A percentile compares a stretch with the other conserved stretches of the same genome.
phyloP scores from a whole-genome alignment of 2,888 invertebrate species.

The Phanerotoma sp. region DNA sequence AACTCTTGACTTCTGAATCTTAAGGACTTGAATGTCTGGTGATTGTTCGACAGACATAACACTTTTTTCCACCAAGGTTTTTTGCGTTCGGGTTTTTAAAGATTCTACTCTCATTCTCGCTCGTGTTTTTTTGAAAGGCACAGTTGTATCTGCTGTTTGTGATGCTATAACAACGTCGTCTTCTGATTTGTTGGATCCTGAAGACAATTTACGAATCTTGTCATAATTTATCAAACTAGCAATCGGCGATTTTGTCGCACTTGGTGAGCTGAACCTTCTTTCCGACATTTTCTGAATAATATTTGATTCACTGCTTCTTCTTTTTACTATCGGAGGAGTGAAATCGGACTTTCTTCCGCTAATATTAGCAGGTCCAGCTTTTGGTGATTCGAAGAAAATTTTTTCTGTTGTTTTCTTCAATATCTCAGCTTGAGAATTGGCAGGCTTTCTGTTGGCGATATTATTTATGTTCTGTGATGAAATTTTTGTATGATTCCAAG shows the following conservation, averaged over 20 bases:
- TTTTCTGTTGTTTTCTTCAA: background rate
- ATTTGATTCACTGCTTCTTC: constrained; percentile 10
- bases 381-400: too few species aligned
- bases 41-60: background rate
- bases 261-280: constrained; percentile 28
- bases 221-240: constrained; percentile 35
- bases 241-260: constrained; percentile 34
- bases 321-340: background rate
- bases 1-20: background rate
- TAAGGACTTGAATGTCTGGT: background rate
- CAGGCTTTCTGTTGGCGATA: background rate
- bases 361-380: background rate
- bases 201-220: constrained; percentile 34
- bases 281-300: constrained; percentile 28
- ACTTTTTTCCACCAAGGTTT: background rate
- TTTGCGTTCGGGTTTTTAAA: constrained; percentile 24
- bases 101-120: constrained; percentile 32
- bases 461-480: too few species aligned
- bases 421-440: constrained; percentile 21
- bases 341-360: background rate
- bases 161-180: constrained; percentile 46
- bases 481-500: constrained; percentile 41
- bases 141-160: constrained; percentile 31
- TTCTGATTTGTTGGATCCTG: constrained; percentile 47
- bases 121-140: constrained; percentile 31